Conservation (phyloP, 2,113 vertebrate genomes). For the Aleadryas rufinucha region DNA sequence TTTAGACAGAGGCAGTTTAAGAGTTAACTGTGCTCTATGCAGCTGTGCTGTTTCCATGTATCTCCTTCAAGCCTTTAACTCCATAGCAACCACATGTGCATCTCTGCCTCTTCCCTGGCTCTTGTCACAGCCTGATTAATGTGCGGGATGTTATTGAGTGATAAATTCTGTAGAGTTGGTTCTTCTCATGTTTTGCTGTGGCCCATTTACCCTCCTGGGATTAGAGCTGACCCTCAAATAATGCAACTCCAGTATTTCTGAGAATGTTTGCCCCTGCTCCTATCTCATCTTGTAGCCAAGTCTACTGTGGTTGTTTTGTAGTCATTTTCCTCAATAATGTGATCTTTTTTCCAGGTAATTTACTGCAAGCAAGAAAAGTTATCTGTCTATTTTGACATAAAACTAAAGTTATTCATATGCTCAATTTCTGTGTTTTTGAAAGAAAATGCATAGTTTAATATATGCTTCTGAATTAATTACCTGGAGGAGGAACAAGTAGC, state of each 20-base stretch:
- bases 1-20: background rate
- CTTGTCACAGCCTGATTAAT: background rate
- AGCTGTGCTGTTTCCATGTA: background rate
- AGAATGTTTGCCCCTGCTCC: background rate
- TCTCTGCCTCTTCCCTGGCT: background rate
- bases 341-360: background rate
- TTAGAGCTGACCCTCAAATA: background rate
- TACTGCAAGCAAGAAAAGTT: background rate
- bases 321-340: background rate
- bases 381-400: background rate
- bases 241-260: background rate
- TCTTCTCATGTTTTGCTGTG: background rate
- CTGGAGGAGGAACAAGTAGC: background rate
- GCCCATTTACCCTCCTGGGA: background rate
- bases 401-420: background rate
- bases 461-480: background rate
- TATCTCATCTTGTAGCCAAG: background rate
- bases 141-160: background rate
- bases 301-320: background rate
- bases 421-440: background rate
- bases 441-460: background rate
- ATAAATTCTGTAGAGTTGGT: background rate
- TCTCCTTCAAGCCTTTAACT: conserved; percentile 22
- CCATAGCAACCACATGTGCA: conserved; percentile 38
- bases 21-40: background rate